Evolutionary conservation across 2,888 invertebrate species (phyloP).

Genomic region (Trichopria drosophilae): DNA sequence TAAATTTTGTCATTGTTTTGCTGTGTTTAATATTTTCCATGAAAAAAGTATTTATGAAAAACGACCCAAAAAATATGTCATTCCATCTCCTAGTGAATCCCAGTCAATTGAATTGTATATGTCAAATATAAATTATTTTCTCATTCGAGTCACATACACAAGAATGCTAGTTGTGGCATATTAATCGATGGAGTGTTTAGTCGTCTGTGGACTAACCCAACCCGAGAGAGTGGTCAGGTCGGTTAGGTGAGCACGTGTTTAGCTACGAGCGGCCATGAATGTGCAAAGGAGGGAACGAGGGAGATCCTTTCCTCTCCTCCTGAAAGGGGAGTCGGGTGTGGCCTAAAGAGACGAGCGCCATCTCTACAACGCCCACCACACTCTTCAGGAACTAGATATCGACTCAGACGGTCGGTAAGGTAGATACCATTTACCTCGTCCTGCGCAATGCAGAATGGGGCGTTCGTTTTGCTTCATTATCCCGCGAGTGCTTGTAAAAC

Average conservation of each 20-base stretch:
- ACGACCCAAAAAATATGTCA: too few relatives aligned
- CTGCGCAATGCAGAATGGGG: conserved; percentile 23
- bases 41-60: conserved; percentile 3
- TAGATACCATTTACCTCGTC: conserved; percentile 19
- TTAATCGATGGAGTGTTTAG: conserved; percentile 36
- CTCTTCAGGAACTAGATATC: too few relatives aligned
- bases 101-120: too few relatives aligned
- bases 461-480: conserved; percentile 40
- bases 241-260: conserved; percentile 34
- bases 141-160: too few relatives aligned
- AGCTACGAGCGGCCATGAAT: conserved; percentile 14
- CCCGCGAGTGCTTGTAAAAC: conserved; percentile 42
- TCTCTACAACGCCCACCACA: conserved; percentile 34
- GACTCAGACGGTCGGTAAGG: conserved; percentile 44
- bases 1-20: too few relatives aligned
- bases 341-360: conserved; percentile 49
- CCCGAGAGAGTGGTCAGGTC: conserved; percentile 38
- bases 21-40: neutral
- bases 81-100: too few relatives aligned
- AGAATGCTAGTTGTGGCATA: conserved; percentile 39
- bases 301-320: conserved; percentile 21
- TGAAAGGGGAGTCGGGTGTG: conserved; percentile 51
- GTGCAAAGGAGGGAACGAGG: neutral
- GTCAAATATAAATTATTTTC: too few relatives aligned
- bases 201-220: conserved; percentile 38